Evolutionary conservation across 2,113 vertebrate species (phyloP).

Genomic region (Isurus oxyrinchus): DNA sequence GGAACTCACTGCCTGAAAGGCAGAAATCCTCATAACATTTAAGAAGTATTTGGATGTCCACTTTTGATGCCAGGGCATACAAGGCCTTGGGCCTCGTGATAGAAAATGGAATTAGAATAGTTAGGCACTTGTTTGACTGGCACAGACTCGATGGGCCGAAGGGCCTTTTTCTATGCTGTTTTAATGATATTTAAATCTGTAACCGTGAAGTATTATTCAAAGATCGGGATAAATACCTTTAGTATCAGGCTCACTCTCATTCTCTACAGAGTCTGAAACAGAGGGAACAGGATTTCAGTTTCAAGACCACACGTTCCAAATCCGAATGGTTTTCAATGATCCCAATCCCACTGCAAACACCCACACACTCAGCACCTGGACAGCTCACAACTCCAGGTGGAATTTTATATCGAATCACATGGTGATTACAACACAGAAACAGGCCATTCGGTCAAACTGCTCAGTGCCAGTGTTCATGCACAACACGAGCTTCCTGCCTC

Average conservation of each 20-base stretch:
- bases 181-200: neutral
- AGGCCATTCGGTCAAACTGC: neutral
- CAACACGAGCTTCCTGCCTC: neutral
- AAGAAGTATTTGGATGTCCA: too few species aligned
- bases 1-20: too few species aligned
- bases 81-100: too few species aligned
- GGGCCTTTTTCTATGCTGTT: too few species aligned
- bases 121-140: too few species aligned
- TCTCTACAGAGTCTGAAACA: conserved; percentile 19
- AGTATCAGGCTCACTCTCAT: neutral
- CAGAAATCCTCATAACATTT: too few species aligned
- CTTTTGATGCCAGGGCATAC: too few species aligned
- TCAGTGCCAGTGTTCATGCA: too few species aligned
- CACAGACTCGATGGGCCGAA: too few species aligned
- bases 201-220: neutral
- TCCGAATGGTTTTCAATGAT: neutral
- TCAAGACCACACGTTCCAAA: neutral
- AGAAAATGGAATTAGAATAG: too few species aligned
- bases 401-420: too few species aligned
- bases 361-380: neutral
- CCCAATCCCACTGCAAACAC: neutral
- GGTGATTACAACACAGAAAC: neutral
- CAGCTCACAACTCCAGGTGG: neutral
- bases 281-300: neutral
- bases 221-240: neutral